Conservation (phyloP, 2,888 invertebrate species). For the Ptilodon capucinus region DNA sequence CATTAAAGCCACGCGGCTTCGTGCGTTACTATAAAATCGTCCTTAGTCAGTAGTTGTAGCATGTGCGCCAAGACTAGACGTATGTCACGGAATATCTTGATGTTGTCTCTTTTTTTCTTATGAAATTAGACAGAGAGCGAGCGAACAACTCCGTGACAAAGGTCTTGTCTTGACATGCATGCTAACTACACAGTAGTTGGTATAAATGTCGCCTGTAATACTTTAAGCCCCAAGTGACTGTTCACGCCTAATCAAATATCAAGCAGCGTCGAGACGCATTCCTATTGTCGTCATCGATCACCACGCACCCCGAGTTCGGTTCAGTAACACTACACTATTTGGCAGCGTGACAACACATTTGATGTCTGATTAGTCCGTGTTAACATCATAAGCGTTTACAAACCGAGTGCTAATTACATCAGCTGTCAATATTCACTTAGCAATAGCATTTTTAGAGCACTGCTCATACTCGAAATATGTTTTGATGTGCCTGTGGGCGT, state of each 20-base stretch:
- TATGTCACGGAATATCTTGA: too few relatives aligned
- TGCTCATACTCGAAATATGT: slow-evolving; percentile 9
- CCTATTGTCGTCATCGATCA: slow-evolving; percentile 21
- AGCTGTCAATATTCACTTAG: slow-evolving; percentile 27
- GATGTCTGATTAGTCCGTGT: slow-evolving; percentile 24
- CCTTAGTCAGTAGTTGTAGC: too few relatives aligned
- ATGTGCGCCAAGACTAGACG: too few relatives aligned
- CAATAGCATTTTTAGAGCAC: slow-evolving; percentile 31
- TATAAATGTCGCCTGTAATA: not conserved
- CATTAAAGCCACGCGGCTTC: too few relatives aligned
- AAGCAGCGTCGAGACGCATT: slow-evolving; percentile 12
- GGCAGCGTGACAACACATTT: slow-evolving; percentile 35
- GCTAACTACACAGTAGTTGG: not conserved
- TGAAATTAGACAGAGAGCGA: too few relatives aligned
- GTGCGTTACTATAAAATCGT: too few relatives aligned
- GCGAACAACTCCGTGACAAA: too few relatives aligned
- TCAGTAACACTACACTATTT: slow-evolving; percentile 24
- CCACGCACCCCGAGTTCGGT: slow-evolving; percentile 23
- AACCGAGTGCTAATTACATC: slow-evolving; percentile 22
- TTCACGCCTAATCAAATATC: slow-evolving; percentile 7
- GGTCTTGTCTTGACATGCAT: too few relatives aligned
- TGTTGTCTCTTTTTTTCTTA: too few relatives aligned
- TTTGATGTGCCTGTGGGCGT: too few relatives aligned
- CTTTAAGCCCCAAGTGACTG: not conserved
- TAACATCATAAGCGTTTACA: slow-evolving; percentile 24